Percentiles rank a stretch among this genome's conserved stretches.
Conservation (phyloP, 2,113 vertebrate species). For the Podarcis raffonei region DNA sequence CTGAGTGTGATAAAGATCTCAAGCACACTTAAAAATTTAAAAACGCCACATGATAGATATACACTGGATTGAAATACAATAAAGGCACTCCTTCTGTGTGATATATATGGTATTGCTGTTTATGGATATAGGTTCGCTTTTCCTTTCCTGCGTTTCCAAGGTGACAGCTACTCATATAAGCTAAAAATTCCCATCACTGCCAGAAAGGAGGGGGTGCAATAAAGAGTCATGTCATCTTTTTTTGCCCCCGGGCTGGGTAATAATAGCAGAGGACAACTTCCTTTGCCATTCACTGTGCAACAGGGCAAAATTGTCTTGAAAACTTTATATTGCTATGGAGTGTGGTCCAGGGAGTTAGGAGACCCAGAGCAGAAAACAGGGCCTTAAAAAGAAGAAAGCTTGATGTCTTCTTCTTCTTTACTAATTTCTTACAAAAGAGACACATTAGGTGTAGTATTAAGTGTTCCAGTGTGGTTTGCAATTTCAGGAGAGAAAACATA, state of each 20-base stretch:
- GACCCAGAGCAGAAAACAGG: no score
- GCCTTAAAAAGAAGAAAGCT: neutral
- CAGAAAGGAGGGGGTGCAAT: neutral
- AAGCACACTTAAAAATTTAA: neutral
- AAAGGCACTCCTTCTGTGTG: neutral
- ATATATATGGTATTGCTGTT: neutral
- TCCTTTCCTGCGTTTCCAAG: conserved; percentile 13
- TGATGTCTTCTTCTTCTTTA: neutral
- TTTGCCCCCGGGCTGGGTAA: neutral
- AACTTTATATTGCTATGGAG: neutral
- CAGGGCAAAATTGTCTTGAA: neutral
- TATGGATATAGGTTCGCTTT: conserved; percentile 14
- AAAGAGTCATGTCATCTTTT: neutral
- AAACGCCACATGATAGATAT: no score
- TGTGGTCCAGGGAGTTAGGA: no score
- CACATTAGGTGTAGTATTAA: neutral
- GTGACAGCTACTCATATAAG: conserved; percentile 11
- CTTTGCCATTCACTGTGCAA: neutral
- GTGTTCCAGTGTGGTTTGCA: neutral
- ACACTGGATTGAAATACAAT: neutral
- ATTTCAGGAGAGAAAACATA: neutral
- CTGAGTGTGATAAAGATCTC: neutral
- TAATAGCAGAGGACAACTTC: neutral
- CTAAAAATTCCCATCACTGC: conserved; percentile 1
- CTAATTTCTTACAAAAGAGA: neutral